Conservation (phyloP, 1,140 invertebrate genomes). For the Himalopsyche phryganea region DNA sequence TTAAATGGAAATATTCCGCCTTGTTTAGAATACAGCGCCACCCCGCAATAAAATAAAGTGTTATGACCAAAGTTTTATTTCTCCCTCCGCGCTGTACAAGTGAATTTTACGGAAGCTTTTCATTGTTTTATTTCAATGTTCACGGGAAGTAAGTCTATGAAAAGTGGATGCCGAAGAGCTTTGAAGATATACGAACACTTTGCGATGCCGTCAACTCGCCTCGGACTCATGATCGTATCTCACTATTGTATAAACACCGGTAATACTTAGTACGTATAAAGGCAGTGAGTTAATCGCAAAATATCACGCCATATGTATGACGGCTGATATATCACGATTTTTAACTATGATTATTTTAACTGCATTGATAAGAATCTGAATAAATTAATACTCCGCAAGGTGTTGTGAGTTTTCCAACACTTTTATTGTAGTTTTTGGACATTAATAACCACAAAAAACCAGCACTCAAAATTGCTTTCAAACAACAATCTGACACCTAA, state of each 20-base stretch:
- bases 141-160: neutral
- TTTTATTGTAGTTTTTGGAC: no score
- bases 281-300: no score
- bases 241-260: neutral
- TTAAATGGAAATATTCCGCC: constrained; percentile 22
- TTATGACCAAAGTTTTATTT: constrained; percentile 29
- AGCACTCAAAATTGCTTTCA: no score
- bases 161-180: constrained; percentile 6
- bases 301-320: no score
- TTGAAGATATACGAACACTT: constrained; percentile 1
- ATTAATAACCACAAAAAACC: no score
- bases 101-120: constrained; percentile 25
- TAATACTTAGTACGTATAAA: no score
- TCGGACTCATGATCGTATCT: neutral
- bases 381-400: no score
- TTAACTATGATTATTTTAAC: no score
- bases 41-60: constrained; percentile 32
- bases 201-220: neutral
- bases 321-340: no score
- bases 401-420: no score
- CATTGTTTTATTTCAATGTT: constrained; percentile 23
- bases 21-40: constrained; percentile 17
- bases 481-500: no score
- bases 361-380: no score
- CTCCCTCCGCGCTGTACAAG: constrained; percentile 18